Base-by-base conservation (phyloP, 1,140 invertebrate genomes). In the Amyelois transitella region DNA sequence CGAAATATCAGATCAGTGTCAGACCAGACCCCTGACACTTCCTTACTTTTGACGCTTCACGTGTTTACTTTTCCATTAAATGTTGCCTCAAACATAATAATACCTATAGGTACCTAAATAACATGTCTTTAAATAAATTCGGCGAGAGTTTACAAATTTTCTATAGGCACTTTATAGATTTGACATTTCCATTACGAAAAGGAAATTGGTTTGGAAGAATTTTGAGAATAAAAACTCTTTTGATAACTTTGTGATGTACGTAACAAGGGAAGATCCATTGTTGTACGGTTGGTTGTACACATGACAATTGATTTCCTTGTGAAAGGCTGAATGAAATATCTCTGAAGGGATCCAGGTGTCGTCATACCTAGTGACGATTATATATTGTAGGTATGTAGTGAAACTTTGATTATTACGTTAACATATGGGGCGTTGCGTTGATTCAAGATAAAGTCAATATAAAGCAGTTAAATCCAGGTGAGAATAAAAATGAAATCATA, bases 141-240 rank as follows among this genome's bases (percentile, higher is more conserved):
- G 6, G 2, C n/a, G 12, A 32, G 25, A 4, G 25, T 38, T 38
- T 14, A 14, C 8, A 14, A 38, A 38, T 45, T 45, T 8, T 2
- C 43, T 18, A 45, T 19, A 28, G 28, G 20, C 53, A 53, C 28
- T 60, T 60, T 52, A 45, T 45, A 51, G 51, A 51, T 28, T 50
- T 55, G 58, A 49, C 58, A 53, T 55, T 60, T 48, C 43, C 47
- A 60, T 60, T 60, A 25, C 48, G 18, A 43, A 22, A 24, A 53
- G 53, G 53, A 60, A 53, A 60, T 60, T 60, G 53, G 45, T 14
- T 60, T 47, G 58, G 17, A 43, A 10, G 43, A 45, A 14, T 43
- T 43, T 38, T 50, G 20, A 53, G 5, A 24, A 21, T 8, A 10
- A 18, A 50, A 53, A 53, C 48, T 53, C 47, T 21, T 18, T 48